These are phyloP conservation scores for Argyrosomus japonicus DNA, from an alignment of 2,113 vertebrate species.

Conservation along the genomic window DNA sequence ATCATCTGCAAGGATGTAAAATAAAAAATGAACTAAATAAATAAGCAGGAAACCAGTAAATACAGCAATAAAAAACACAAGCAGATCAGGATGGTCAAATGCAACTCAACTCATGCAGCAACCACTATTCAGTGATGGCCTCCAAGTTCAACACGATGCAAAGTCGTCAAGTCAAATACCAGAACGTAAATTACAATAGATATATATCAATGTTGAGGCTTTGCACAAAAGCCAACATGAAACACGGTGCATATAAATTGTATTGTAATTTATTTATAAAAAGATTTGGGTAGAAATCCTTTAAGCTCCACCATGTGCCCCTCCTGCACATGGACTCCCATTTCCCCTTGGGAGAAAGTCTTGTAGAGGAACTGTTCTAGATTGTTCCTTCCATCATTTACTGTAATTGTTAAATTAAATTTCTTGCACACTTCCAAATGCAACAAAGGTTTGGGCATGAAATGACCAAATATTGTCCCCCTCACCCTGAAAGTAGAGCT, in stretches of 20 bases:
- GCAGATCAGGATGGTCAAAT: neutral
- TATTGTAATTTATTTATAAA: slow-evolving; percentile 37
- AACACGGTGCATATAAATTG: neutral
- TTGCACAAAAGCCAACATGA: neutral
- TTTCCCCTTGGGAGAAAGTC: slow-evolving; percentile 14
- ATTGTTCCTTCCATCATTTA: neutral
- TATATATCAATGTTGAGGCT: neutral
- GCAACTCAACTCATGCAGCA: neutral
- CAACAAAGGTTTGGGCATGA: neutral
- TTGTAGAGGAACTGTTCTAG: neutral
- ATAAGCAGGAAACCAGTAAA: neutral
- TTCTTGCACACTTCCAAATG: neutral
- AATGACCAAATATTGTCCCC: neutral
- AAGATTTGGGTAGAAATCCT: slow-evolving; percentile 26
- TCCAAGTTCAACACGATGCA: neutral
- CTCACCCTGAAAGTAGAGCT: neutral
- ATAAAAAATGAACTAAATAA: neutral
- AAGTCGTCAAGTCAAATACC: neutral
- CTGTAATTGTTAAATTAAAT: neutral
- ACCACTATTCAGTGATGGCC: neutral
- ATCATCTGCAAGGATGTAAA: neutral
- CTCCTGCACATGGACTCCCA: neutral
- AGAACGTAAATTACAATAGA: neutral
- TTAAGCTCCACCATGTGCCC: neutral
- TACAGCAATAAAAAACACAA: neutral